phyloP scores from a whole-genome alignment of 2,113 vertebrate genomes.

The Cebus imitator region DNA sequence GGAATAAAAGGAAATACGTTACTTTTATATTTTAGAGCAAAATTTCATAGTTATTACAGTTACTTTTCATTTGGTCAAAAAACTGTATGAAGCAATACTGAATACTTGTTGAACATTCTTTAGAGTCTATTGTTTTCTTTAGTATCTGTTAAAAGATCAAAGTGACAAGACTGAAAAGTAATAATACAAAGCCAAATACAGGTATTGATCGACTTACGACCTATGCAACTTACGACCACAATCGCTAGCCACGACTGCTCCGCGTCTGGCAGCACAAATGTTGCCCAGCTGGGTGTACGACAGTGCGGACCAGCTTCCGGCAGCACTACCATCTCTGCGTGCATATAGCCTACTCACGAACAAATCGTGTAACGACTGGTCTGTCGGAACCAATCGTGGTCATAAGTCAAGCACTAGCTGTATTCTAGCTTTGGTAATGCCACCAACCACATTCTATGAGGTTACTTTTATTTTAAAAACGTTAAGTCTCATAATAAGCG shows the following conservation, averaged over 20 bases:
- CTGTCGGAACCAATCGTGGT: too few species aligned
- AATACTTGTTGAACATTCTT: neutral
- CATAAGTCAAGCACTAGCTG: too few species aligned
- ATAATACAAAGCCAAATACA: slow-evolving; percentile 16
- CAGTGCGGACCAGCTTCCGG: too few species aligned
- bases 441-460: neutral
- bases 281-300: too few species aligned
- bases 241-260: too few species aligned
- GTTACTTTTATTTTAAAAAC: neutral
- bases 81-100: neutral
- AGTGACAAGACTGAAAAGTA: neutral
- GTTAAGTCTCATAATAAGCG: neutral
- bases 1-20: neutral
- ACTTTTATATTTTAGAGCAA: slow-evolving; percentile 20
- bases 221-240: too few species aligned
- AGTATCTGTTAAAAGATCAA: neutral
- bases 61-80: neutral
- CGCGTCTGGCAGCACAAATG: too few species aligned
- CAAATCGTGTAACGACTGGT: too few species aligned
- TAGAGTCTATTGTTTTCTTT: neutral
- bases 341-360: too few species aligned
- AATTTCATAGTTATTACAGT: neutral
- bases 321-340: too few species aligned
- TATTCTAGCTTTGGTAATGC: neutral
- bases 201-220: too few species aligned